Conservation (phyloP, 1,140 invertebrate genomes). For the Paralvinella palmiformis region DNA sequence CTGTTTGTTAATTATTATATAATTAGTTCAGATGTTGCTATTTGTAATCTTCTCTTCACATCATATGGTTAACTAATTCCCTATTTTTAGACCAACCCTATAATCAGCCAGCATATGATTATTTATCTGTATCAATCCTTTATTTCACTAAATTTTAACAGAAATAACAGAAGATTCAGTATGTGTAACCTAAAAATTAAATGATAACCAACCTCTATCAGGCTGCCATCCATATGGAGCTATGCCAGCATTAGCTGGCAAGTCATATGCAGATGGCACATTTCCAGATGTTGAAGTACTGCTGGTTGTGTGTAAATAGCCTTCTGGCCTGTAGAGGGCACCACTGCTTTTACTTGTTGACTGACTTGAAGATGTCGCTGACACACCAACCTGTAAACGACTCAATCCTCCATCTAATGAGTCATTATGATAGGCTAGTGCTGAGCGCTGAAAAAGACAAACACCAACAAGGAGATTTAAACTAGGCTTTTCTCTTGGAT, state of each 20-base stretch:
- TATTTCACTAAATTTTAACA: not conserved
- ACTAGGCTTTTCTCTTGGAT: not conserved
- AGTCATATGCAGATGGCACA: constrained; percentile 24
- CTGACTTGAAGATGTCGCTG: not conserved
- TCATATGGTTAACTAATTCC: not conserved
- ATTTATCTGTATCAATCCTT: constrained; percentile 6
- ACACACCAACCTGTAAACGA: not conserved
- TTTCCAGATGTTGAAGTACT: constrained; percentile 40
- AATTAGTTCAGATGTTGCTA: not conserved
- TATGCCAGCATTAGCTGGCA: constrained; percentile 28
- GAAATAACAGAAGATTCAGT: not conserved
- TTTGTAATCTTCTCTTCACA: not conserved
- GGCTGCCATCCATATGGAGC: constrained; percentile 29
- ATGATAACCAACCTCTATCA: not conserved
- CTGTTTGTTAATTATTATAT: too few relatives aligned
- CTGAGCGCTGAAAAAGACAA: not conserved
- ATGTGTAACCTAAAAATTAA: not conserved
- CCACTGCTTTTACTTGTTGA: constrained; percentile 56
- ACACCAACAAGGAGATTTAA: too few relatives aligned
- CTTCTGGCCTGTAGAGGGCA: constrained; percentile 64
- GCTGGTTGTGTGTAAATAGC: constrained; percentile 38
- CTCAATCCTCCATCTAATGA: constrained; percentile 3
- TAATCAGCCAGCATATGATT: constrained; percentile 25
- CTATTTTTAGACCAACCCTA: too few relatives aligned
- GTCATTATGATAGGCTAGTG: constrained; percentile 1